Evolutionary conservation across 92 coral and sea anemone genomes (phyloP), one percentile per base, ranked within the genome.

Genomic region (Chrysogorgia sp.): DNA sequence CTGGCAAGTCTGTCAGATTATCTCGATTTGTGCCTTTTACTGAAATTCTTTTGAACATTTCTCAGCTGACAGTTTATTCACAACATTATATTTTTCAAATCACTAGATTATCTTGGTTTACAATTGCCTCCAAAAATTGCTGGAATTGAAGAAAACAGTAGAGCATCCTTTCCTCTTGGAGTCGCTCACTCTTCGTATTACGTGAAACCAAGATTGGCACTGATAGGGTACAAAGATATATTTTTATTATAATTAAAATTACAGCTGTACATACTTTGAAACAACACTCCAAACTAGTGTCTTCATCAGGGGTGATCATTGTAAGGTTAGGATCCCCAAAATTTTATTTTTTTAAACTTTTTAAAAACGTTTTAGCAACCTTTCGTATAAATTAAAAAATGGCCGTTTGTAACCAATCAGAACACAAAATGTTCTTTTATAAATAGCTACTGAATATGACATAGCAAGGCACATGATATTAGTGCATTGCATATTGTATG

Each of bases 141-240:
- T 31, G 67, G 79, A 30, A 91, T 94, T n/a, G 92, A 87, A 19
- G 91, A 91, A 33, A 89, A 88, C 41, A 94, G 98, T 40, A 87
- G 92, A 13, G 98, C 93, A 2, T 85, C 88, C 86, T 94, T 94
- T 63, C 98, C 98, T 6, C 71, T 89, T 65, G 98, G 94, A 17
- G 82, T 94, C 15, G 91, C 91, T 10, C 97, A 94, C 75, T 87
- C 98, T 43, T 67, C 89, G 40, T 91, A 91, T 17, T 94, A 94
- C 64, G 98, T 89, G 53, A 82, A 81, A 71, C 92, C 97, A 83
- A 85, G 99, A 71, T 76, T 96, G 82, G 99, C 96, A 50, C 79
- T 96, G 25, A 79, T 96, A 28, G 99, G 99, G 99, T 96, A 81
- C 64, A 89, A 28, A 40, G n/a, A n/a, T n/a, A 34, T 34, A 5